These are phyloP conservation scores for Parascotia fuliginaria DNA, from an alignment of 2,888 invertebrate species.

Conservation along the genomic window DNA sequence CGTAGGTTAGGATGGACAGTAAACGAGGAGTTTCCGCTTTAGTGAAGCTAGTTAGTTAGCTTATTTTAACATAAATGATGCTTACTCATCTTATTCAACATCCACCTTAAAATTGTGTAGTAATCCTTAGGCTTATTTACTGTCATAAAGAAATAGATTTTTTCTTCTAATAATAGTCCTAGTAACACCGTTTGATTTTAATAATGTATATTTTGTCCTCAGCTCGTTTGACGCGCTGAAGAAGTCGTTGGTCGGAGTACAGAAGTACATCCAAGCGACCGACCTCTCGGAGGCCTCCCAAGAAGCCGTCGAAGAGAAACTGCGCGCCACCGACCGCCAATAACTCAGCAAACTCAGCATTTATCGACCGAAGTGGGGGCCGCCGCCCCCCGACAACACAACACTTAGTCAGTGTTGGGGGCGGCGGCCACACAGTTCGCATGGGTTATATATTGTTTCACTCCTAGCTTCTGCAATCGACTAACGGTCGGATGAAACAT, in stretches of 20 bases:
- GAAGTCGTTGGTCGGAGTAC: constrained; percentile 97
- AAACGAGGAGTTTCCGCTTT: no score
- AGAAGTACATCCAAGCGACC: constrained; percentile 98
- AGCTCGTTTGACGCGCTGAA: constrained; percentile 99
- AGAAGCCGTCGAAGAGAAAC: constrained; percentile 97
- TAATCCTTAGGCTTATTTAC: no score
- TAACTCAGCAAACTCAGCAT: constrained; percentile 83
- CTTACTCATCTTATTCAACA: no score
- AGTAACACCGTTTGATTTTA: neutral
- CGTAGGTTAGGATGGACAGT: no score
- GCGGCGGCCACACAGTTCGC: constrained; percentile 44
- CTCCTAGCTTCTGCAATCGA: constrained; percentile 65
- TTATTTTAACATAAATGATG: no score
- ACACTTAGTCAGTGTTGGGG: constrained; percentile 46
- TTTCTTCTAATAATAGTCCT: no score
- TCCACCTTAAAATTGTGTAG: no score
- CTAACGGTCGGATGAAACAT: constrained; percentile 16
- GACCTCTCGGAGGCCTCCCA: constrained; percentile 97
- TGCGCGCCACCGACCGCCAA: constrained; percentile 97
- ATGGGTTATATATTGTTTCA: constrained; percentile 63
- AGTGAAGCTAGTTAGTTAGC: no score
- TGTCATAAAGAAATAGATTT: no score
- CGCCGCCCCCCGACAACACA: constrained; percentile 10
- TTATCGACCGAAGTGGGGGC: constrained; percentile 55
- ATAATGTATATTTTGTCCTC: constrained; percentile 31